Evolutionary conservation across 1,140 invertebrate species (phyloP).

Genomic region (Diprion similis): DNA sequence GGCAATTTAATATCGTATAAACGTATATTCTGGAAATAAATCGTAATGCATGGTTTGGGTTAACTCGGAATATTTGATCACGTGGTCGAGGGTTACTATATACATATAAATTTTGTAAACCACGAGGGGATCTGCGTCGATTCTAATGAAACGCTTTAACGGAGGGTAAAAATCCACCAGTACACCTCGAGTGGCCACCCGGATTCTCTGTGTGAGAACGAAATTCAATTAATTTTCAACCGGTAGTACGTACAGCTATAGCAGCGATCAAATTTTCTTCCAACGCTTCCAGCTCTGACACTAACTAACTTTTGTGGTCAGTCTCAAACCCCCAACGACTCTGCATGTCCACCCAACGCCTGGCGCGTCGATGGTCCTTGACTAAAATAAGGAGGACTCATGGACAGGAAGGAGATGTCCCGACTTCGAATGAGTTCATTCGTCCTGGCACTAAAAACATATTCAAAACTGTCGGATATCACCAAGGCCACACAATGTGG

Average conservation of each 20-base stretch:
- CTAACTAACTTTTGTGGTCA: too few species aligned
- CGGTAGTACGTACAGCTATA: background rate
- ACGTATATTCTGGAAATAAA: too few species aligned
- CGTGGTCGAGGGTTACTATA: too few species aligned
- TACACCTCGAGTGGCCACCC: background rate
- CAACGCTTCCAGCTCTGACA: too few species aligned
- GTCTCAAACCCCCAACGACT: too few species aligned
- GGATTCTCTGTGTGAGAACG: background rate
- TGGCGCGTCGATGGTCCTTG: too few species aligned
- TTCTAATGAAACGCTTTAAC: background rate
- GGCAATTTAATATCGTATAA: too few species aligned
- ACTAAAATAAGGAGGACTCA: background rate
- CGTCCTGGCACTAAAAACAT: conserved; percentile 1
- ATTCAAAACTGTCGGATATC: conserved; percentile 5
- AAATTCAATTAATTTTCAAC: background rate
- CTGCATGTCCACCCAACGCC: too few species aligned
- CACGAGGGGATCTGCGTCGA: background rate
- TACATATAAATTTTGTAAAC: background rate
- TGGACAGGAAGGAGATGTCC: background rate
- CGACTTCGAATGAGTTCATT: background rate
- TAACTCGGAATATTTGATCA: too few species aligned
- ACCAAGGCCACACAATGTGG: conserved; percentile 10
- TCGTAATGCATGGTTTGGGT: too few species aligned
- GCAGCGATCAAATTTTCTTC: too few species aligned
- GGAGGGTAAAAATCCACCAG: background rate